A percentile compares a stretch with the other conserved stretches of the same genome.
phyloP scores from a whole-genome alignment of 1,140 invertebrate species.

The Sweltsa coloradensis region DNA sequence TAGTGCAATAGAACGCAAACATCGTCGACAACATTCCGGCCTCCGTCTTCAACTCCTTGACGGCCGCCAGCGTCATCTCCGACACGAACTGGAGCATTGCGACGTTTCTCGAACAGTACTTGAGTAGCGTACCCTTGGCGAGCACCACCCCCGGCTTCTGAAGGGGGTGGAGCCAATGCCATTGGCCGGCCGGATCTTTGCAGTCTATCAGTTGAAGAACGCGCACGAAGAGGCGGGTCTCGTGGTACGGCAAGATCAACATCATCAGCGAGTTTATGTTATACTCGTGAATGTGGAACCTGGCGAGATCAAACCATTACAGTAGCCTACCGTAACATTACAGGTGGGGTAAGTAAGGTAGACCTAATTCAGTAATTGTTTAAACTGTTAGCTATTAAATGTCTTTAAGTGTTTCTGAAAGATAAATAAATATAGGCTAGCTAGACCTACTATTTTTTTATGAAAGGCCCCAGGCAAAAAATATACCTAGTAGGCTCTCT shows the following conservation, averaged over 20 bases:
- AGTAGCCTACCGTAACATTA: no score
- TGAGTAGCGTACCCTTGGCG: constrained; percentile 54
- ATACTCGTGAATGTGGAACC: constrained; percentile 79
- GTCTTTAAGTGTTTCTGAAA: no score
- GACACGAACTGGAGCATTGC: constrained; percentile 63
- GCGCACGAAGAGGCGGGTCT: constrained; percentile 76
- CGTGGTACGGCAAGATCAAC: constrained; percentile 80
- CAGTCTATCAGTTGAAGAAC: constrained; percentile 65
- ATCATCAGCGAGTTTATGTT: constrained; percentile 70
- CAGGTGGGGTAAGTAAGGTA: no score
- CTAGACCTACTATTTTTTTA: no score
- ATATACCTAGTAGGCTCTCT: no score
- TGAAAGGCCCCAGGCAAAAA: no score
- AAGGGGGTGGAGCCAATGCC: constrained; percentile 62
- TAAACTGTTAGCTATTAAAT: no score
- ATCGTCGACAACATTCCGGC: constrained; percentile 49
- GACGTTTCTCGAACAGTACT: constrained; percentile 52
- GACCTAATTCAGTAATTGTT: no score
- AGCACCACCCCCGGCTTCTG: constrained; percentile 62
- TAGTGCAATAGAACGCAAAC: constrained; percentile 65
- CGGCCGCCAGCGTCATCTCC: constrained; percentile 46
- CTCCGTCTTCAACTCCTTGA: constrained; percentile 43
- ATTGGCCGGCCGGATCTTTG: constrained; percentile 43
- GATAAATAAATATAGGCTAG: no score
- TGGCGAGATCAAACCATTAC: no score